Conservation (phyloP, 2,888 invertebrate genomes). For the Carabus problematicus region DNA sequence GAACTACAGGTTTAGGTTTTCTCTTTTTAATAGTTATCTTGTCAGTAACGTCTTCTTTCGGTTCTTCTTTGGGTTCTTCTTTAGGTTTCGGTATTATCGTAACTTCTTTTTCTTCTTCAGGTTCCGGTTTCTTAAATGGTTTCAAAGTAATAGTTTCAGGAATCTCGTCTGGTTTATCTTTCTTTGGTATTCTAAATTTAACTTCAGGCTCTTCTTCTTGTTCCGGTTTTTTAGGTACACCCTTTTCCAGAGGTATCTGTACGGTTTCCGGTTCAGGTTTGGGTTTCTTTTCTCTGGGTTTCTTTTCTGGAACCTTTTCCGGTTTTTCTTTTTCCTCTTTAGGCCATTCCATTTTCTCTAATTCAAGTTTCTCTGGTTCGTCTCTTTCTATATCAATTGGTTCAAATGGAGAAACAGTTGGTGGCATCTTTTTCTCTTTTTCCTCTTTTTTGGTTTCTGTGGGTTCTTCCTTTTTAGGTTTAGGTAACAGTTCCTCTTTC, state of each 20-base stretch:
- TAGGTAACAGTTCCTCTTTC: constrained; percentile 55
- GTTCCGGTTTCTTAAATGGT: constrained; percentile 52
- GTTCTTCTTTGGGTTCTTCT: constrained; percentile 55
- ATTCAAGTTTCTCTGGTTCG: constrained; percentile 46
- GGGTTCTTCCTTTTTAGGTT: constrained; percentile 50
- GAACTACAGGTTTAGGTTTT: constrained; percentile 25
- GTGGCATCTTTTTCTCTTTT: constrained; percentile 45
- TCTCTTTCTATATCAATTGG: constrained; percentile 47
- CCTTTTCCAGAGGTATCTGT: constrained; percentile 55
- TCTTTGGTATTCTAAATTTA: constrained; percentile 54
- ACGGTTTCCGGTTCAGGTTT: constrained; percentile 59
- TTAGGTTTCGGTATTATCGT: constrained; percentile 58
- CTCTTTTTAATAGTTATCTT: constrained; percentile 44
- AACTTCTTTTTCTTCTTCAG: constrained; percentile 55
- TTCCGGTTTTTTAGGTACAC: constrained; percentile 55
- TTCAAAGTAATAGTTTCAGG: constrained; percentile 55
- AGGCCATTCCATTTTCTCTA: constrained; percentile 53
- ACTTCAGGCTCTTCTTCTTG: constrained; percentile 57
- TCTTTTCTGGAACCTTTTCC: constrained; percentile 53
- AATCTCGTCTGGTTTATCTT: constrained; percentile 52
- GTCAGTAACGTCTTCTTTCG: constrained; percentile 23
- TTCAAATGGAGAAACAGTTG: constrained; percentile 46
- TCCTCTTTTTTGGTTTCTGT: constrained; percentile 49
- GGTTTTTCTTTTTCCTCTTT: constrained; percentile 56
- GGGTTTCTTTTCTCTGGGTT: constrained; percentile 52